Base-by-base conservation (phyloP, 2,888 invertebrate genomes). In the Kryphioiulus occultus region DNA sequence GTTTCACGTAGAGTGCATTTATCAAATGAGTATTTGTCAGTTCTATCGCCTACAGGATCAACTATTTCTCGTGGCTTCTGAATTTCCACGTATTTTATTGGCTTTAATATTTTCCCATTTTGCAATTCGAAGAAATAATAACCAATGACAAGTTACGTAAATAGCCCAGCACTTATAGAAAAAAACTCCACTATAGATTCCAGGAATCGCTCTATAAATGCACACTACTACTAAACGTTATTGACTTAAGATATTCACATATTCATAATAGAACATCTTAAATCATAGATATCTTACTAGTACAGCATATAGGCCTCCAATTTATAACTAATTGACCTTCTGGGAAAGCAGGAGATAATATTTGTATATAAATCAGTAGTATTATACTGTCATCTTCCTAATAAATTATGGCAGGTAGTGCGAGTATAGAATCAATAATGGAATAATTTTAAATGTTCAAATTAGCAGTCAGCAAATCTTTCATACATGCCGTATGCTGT, bases 121-220 rank as follows among this genome's bases (percentile, higher is more conserved):
- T 78, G 78, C 78, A 78, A 78, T 78, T 78, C 78, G 78, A 78
- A 78, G 78, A 78, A 78, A 78, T 78, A 78, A 78, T 78, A 78
- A 30, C 26, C 26, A 78, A 78, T 78, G 78, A 78, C 78, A 78
- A 78, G 78, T 30, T 15, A 78, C 78, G 78, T 78, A 78, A n/a
- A 78, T 78, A 78, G 78, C 12, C 30, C 78, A 26, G 26, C 30
- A 78, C 78, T 78, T 78, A 78, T 30, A 22, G 22, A 26, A 78
- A 17, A 78, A 68, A 68, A n/a, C 9, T 4, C 35, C 22, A 22
- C 7, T 78, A 68, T 39, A 12, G 78, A 26, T 68, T 78, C 78
- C 78, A 78, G 78, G 78, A 78, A 78, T 15, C 30, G 0, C 30
- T 12, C 3, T 22, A 68, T 78, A 78, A 30, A 15, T 30, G 22